These are phyloP conservation scores for Vanessa tameamea DNA, from an alignment of 1,140 invertebrate genomes.

Conservation along the genomic window DNA sequence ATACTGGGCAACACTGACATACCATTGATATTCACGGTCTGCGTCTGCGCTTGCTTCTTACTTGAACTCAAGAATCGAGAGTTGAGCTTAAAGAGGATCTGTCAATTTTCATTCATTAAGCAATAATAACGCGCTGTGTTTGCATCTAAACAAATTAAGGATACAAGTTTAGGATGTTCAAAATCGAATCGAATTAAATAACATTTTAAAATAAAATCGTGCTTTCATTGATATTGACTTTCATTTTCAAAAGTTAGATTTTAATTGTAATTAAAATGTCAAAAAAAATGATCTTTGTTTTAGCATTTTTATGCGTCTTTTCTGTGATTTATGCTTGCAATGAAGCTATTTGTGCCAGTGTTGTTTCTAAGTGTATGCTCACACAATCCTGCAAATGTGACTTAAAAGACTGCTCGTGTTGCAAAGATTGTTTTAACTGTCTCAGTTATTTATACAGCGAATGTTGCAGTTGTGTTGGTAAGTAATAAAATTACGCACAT, in stretches of 20 bases:
- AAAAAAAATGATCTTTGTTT: constrained; percentile 53
- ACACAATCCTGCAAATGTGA: constrained; percentile 98
- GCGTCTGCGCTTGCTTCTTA: background rate
- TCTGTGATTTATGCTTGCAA: constrained; percentile 84
- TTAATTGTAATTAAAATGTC: constrained; percentile 48
- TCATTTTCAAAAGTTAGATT: background rate
- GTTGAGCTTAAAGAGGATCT: background rate
- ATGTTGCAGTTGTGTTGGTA: constrained; percentile 97
- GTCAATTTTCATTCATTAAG: background rate
- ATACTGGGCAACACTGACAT: too few species aligned
- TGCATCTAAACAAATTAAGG: background rate
- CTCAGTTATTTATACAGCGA: constrained; percentile 93
- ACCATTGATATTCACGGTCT: too few species aligned
- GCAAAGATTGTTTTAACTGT: constrained; percentile 95
- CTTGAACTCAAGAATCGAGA: background rate
- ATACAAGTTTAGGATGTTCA: background rate
- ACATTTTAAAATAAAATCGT: background rate
- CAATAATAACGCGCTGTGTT: background rate
- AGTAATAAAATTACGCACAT: constrained; percentile 55
- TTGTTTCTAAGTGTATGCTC: constrained; percentile 97
- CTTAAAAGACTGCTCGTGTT: constrained; percentile 94
- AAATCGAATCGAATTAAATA: background rate
- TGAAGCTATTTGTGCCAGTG: constrained; percentile 94
- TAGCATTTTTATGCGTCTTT: constrained; percentile 59
- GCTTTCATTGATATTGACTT: background rate